Conservation (phyloP, 2,113 vertebrate genomes). For the Aspiorhynchus laticeps region DNA sequence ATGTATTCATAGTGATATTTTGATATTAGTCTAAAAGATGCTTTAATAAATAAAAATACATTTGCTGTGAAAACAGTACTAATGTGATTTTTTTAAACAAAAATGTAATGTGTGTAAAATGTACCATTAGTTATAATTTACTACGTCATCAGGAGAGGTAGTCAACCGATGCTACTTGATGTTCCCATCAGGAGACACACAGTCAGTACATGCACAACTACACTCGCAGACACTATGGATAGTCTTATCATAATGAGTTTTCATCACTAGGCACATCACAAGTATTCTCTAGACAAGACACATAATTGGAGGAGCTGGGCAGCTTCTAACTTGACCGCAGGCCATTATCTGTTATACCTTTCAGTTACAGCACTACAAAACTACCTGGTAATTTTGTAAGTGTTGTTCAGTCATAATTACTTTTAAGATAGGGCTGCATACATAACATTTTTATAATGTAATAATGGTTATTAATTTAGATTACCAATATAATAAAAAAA, state of each 20-base stretch:
- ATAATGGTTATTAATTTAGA: not conserved
- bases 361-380: not conserved
- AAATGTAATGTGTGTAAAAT: not conserved
- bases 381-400: not conserved
- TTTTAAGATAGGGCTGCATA: not conserved
- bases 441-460: not conserved
- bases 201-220: not conserved
- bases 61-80: not conserved
- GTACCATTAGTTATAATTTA: not conserved
- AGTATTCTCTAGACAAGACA: constrained; percentile 25
- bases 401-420: not conserved
- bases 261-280: constrained; percentile 5
- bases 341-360: not conserved
- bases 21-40: no score
- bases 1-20: no score
- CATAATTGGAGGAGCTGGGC: constrained; percentile 4
- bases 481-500: not conserved
- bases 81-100: not conserved
- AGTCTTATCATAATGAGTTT: constrained; percentile 10
- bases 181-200: not conserved
- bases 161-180: not conserved
- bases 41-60: not conserved
- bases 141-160: not conserved
- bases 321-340: constrained; percentile 4
- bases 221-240: not conserved